Conservation (phyloP, 1,140 invertebrate genomes). For the Gonioctena quinquepunctata region DNA sequence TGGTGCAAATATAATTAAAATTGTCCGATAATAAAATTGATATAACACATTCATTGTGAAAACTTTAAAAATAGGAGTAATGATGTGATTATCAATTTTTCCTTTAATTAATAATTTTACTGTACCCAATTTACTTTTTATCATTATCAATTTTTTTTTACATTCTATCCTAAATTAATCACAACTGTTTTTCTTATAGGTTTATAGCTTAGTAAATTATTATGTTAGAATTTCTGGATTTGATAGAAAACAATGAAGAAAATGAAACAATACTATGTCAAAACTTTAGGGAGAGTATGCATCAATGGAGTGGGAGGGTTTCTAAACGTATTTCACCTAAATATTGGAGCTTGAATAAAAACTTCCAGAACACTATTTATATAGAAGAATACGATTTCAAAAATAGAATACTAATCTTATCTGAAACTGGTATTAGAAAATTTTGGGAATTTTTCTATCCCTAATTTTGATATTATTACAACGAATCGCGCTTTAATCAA, state of each 20-base stretch:
- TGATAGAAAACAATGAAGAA: neutral
- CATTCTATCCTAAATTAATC: neutral
- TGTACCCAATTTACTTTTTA: neutral
- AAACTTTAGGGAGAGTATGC: neutral
- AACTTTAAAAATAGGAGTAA: neutral
- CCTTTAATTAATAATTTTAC: neutral
- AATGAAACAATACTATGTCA: neutral
- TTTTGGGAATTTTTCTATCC: no score
- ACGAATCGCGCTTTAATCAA: neutral
- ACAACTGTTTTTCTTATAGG: neutral
- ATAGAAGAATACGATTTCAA: no score
- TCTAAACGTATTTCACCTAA: neutral
- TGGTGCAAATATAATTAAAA: neutral
- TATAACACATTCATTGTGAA: neutral
- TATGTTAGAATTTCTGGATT: constrained; percentile 1
- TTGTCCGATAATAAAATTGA: constrained; percentile 1
- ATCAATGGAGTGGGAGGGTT: neutral
- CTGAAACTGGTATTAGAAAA: no score
- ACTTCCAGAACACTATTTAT: no score
- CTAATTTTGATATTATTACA: neutral
- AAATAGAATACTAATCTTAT: no score
- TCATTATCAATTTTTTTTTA: neutral
- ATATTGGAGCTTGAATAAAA: constrained; percentile 3
- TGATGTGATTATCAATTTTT: neutral
- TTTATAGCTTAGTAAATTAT: neutral